Percentiles rank a stretch among this genome's conserved stretches.
These are phyloP conservation scores for Pangasius larnaudii DNA, from an alignment of 2,797 vertebrate genomes.

Conservation along the genomic window DNA sequence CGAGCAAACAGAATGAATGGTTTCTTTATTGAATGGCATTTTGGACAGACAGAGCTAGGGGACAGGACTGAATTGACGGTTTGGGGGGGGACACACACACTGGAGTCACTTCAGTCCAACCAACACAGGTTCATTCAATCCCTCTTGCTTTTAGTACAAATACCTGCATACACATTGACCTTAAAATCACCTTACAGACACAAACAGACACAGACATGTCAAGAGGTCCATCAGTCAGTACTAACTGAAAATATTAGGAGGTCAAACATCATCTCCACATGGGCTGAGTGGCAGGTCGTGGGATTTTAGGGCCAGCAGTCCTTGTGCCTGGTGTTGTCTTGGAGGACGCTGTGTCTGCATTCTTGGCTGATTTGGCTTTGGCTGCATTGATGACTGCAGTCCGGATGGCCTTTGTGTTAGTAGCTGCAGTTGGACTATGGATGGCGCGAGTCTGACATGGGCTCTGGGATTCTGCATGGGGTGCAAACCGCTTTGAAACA, in stretches of 20 bases:
- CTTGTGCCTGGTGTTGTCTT: constrained; percentile 66
- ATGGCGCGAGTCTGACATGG: constrained; percentile 57
- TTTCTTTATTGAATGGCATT: constrained; percentile 41
- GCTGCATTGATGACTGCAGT: constrained; percentile 76
- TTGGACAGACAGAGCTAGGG: constrained; percentile 25
- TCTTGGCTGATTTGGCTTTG: constrained; percentile 72
- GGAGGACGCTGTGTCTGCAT: constrained; percentile 55
- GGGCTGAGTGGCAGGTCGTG: constrained; percentile 68
- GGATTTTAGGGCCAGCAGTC: constrained; percentile 70
- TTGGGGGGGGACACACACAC: neutral
- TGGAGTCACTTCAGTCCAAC: constrained; percentile 27
- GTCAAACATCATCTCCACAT: constrained; percentile 74
- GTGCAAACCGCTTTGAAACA: constrained; percentile 76
- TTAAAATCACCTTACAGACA: constrained; percentile 16
- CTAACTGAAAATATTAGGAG: constrained; percentile 27
- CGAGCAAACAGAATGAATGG: constrained; percentile 28
- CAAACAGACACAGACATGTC: constrained; percentile 35
- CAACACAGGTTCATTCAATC: constrained; percentile 9
- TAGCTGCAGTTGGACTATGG: constrained; percentile 68
- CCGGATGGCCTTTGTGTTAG: constrained; percentile 77
- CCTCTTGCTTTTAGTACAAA: constrained; percentile 18
- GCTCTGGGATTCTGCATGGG: constrained; percentile 69
- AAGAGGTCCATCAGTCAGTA: constrained; percentile 2
- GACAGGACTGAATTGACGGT: constrained; percentile 27
- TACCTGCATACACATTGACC: neutral